These are phyloP conservation scores for Zosterops borbonicus DNA, from an alignment of 2,113 vertebrate species.

Conservation along the genomic window DNA sequence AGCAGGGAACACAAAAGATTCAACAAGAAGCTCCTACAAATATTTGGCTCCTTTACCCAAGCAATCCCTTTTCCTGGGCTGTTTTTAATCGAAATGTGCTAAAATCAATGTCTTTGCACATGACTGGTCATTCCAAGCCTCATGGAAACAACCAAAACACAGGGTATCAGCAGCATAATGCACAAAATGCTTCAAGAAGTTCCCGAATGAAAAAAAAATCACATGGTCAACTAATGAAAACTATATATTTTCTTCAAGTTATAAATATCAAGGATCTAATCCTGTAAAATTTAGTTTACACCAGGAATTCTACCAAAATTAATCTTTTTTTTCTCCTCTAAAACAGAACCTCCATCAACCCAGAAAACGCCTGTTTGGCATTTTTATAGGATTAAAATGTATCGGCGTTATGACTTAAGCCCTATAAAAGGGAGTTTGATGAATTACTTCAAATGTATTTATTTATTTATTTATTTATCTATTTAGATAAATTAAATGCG, in stretches of 20 bases:
- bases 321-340: not conserved
- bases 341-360: not conserved
- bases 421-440: not conserved
- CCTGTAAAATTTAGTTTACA: not conserved
- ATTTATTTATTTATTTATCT: not conserved
- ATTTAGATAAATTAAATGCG: not conserved
- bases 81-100: not conserved
- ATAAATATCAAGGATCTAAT: not conserved
- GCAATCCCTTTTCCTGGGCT: not conserved
- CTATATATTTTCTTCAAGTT: not conserved
- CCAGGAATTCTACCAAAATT: not conserved
- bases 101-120: not conserved
- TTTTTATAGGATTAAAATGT: not conserved
- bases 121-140: not conserved
- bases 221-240: not conserved
- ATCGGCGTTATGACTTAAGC: not conserved
- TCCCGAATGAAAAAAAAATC: not conserved
- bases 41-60: not conserved
- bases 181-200: not conserved
- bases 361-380: not conserved
- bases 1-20: slow-evolving; percentile 7
- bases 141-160: not conserved
- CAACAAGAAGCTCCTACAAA: not conserved
- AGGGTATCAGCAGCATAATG: not conserved
- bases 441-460: not conserved